Conservation (phyloP, 2,888 invertebrate species). For the Blastobasis lacticolella region DNA sequence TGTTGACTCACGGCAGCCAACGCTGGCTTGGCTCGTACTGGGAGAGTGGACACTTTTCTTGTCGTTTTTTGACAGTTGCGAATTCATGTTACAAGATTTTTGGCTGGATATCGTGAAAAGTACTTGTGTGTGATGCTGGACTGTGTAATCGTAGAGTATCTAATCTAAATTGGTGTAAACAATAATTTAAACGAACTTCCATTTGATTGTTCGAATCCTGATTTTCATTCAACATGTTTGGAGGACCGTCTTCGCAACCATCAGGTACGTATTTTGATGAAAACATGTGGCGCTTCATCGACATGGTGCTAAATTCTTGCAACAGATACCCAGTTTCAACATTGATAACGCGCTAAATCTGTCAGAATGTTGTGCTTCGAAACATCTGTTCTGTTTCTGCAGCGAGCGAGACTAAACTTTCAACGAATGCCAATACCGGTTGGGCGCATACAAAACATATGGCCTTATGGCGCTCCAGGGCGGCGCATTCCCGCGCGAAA, state of each 20-base stretch:
- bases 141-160: too few relatives aligned
- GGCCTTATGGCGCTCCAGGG: constrained; percentile 23
- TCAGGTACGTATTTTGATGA: background rate
- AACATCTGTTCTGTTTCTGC: background rate
- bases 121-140: too few relatives aligned
- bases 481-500: constrained; percentile 43
- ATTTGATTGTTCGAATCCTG: background rate
- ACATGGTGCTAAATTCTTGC: too few relatives aligned
- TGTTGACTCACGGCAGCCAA: background rate
- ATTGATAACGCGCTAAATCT: too few relatives aligned
- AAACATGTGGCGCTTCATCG: too few relatives aligned
- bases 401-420: constrained; percentile 18
- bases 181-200: background rate
- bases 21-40: background rate
- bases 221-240: background rate
- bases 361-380: too few relatives aligned
- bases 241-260: background rate
- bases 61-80: too few relatives aligned
- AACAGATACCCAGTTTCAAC: too few relatives aligned
- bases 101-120: too few relatives aligned
- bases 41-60: too few relatives aligned
- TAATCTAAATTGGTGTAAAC: too few relatives aligned
- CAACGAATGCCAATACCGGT: constrained; percentile 35
- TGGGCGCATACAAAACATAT: constrained; percentile 56
- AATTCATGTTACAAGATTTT: too few relatives aligned